A percentile compares a stretch with the other conserved stretches of the same genome.
phyloP scores from a whole-genome alignment of 2,113 vertebrate genomes.

The Anarhynchus alexandrinus region DNA sequence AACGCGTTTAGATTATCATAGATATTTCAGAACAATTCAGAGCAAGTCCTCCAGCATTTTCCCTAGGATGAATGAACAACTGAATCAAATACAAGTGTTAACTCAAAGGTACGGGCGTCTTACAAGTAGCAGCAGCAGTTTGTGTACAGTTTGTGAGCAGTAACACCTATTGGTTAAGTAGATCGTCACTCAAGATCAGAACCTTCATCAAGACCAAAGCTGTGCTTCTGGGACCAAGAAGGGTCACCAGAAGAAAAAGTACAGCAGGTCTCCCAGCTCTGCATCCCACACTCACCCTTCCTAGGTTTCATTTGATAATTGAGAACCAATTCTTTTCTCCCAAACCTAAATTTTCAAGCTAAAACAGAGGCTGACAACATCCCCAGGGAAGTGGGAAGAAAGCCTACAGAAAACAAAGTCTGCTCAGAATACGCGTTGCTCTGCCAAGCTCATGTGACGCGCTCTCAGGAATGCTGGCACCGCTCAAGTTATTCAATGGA shows the following conservation, averaged over 20 bases:
- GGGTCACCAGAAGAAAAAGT: not conserved
- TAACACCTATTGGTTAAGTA: not conserved
- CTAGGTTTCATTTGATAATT: not conserved
- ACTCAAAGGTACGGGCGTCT: not conserved
- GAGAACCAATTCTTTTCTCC: not conserved
- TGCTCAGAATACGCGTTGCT: not conserved
- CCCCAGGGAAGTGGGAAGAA: constrained; percentile 41
- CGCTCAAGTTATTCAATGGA: not conserved
- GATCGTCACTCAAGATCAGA: not conserved
- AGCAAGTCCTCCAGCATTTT: not conserved
- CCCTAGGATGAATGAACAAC: not conserved
- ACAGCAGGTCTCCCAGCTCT: not conserved
- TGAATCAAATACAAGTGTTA: not conserved
- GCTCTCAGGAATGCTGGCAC: constrained; percentile 41
- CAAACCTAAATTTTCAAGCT: not conserved
- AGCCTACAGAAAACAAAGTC: constrained; percentile 9
- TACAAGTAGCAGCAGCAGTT: not conserved
- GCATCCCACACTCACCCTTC: not conserved
- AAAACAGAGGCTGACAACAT: constrained; percentile 24
- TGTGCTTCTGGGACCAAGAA: not conserved
- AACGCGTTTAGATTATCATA: not conserved
- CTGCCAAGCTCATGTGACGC: constrained; percentile 45
- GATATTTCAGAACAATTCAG: not conserved
- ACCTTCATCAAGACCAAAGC: not conserved
- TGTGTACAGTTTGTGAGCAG: not conserved